A percentile compares a stretch with the other conserved stretches of the same genome.
phyloP scores from a whole-genome alignment of 2,888 invertebrate species.

The Iselma pallidipennis region DNA sequence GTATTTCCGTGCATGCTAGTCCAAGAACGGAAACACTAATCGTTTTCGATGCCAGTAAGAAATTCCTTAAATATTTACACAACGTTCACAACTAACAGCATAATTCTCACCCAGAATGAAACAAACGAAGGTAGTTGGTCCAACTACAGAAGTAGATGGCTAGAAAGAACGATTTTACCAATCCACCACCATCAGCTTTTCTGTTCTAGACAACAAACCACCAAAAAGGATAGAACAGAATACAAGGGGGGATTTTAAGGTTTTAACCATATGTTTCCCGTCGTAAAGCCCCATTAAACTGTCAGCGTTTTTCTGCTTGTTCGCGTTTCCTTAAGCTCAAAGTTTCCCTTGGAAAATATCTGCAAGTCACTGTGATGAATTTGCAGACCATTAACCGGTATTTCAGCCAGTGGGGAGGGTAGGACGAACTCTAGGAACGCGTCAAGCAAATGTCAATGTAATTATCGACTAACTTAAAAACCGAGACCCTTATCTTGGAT shows the following conservation, averaged over 20 bases:
- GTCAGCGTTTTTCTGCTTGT: constrained; percentile 27
- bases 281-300: constrained; percentile 33
- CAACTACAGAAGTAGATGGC: not conserved
- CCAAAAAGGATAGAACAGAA: not conserved
- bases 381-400: constrained; percentile 39
- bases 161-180: not conserved
- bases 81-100: constrained; percentile 39
- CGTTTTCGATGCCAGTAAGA: constrained; percentile 30
- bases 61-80: constrained; percentile 44
- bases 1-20: not conserved
- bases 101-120: constrained; percentile 39
- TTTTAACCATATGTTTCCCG: constrained; percentile 30
- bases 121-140: constrained; percentile 30
- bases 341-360: constrained; percentile 24
- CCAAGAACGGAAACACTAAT: constrained; percentile 26
- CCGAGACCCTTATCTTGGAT: not conserved
- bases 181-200: too few species aligned
- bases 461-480: not conserved
- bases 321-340: constrained; percentile 7
- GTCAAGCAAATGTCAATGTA: not conserved
- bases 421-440: not conserved
- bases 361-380: constrained; percentile 38
- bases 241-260: constrained; percentile 4
- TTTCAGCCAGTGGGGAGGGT: constrained; percentile 68
- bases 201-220: not conserved